Evolutionary conservation across 2,888 invertebrate genomes (phyloP).

Genomic region (Trissoscelio sp.): DNA sequence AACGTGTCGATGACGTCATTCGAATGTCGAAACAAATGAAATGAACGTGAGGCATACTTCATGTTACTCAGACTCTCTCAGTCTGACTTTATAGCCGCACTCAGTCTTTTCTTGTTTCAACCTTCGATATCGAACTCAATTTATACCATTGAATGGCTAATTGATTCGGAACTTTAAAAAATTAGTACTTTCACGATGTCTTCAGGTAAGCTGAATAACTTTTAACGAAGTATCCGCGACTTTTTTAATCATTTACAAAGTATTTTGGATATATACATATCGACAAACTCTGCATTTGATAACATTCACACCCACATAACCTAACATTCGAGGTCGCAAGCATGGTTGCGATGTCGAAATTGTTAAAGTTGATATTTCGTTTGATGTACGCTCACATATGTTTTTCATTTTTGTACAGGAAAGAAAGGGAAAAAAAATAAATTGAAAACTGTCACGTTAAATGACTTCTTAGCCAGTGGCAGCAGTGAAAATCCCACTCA

Average conservation of each 20-base stretch:
- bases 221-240: not conserved
- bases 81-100: too few species aligned
- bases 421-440: constrained; percentile 93
- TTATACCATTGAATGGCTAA: constrained; percentile 63
- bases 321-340: constrained; percentile 75
- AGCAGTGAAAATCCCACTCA: constrained; percentile 77
- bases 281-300: constrained; percentile 1
- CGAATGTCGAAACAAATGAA: constrained; percentile 36
- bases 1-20: too few species aligned
- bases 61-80: too few species aligned
- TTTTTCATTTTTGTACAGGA: constrained; percentile 84
- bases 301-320: constrained; percentile 76
- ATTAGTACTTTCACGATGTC: constrained; percentile 77
- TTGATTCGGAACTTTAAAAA: constrained; percentile 73
- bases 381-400: constrained; percentile 42
- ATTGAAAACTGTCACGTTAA: constrained; percentile 90
- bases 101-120: constrained; percentile 40
- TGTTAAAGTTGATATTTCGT: constrained; percentile 11
- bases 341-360: constrained; percentile 78
- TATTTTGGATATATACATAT: not conserved
- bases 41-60: constrained; percentile 24
- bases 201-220: constrained; percentile 74
- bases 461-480: constrained; percentile 91
- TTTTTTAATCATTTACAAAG: not conserved
- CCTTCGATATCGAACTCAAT: constrained; percentile 51